Evolutionary conservation across 2,113 vertebrate genomes (phyloP), one percentile per base, ranked within the genome.

Genomic region (Paracanthobrama guichenoti): DNA sequence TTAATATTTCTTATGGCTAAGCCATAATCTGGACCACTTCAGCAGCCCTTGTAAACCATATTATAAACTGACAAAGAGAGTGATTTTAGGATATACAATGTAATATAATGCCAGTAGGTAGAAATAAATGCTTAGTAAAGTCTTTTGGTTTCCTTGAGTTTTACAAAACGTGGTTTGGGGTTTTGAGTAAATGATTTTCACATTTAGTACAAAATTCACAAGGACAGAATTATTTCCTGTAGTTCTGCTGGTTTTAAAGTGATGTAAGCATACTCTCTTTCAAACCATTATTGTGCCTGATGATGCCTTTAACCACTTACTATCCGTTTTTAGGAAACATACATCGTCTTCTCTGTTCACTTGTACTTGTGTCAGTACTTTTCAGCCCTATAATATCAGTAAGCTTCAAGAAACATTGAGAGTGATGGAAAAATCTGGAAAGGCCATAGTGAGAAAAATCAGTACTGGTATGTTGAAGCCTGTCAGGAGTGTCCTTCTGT

Each of bases 71-170:
- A 31, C 48, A 67, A 35, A 53, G 22, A 50, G 72, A 28, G 26
- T 11, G 16, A 75, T 20, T 75, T 75, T 50, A 75, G 24, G 72
- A 31, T 75, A 75, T 75, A 22, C 48, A 20, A 18, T 53, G 48
- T 55, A 50, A 75, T 75, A 55, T 26, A 75, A 75, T 75, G 16
- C 73, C 18, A 28, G 48, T 31, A 46, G 24, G 13, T 20, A 16
- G 14, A 75, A 16, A 73, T 28, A 74, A 75, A 53, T 50, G 73
- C 73, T 75, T 53, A 53, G 73, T 53, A 55, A 55, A 53, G 73
- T 31, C 26, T 22, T 55, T 75, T 75, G 72, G 10, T 28, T 31
- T 75, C 26, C 16, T 31, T 75, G 18, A 75, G 73, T 75, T 53
- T 75, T 20, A 35, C 46, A 20, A 75, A 55, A 26, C 4, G 48